phyloP scores from a whole-genome alignment of 2,113 vertebrate genomes.

The Peromyscus polionotus region DNA sequence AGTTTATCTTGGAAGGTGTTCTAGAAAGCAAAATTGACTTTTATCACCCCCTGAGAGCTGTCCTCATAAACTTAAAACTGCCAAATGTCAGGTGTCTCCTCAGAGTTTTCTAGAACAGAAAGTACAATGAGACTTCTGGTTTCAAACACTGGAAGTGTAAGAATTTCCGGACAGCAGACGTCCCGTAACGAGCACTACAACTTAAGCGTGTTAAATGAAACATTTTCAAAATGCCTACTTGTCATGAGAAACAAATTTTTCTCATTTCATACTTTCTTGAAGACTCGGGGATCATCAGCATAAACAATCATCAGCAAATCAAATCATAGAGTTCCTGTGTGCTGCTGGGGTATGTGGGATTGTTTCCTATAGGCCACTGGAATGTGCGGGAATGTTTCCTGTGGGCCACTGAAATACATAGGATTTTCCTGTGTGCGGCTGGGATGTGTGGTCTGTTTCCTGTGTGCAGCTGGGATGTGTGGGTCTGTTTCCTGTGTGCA shows the following conservation, averaged over 20 bases:
- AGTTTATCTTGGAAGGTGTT: constrained; percentile 53
- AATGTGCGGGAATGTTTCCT: background rate
- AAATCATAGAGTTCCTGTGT: background rate
- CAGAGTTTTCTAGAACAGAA: constrained; percentile 74
- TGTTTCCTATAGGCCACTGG: background rate
- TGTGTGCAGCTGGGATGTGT: background rate
- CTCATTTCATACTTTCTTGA: constrained; percentile 62
- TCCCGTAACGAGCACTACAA: background rate
- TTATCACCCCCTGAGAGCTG: background rate
- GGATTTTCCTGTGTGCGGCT: background rate
- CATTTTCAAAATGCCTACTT: constrained; percentile 45
- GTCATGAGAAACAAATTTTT: constrained; percentile 49
- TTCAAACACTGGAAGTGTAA: background rate
- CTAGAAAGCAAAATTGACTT: constrained; percentile 57
- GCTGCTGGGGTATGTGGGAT: background rate
- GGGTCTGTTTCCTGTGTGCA: background rate
- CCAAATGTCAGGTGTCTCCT: constrained; percentile 63
- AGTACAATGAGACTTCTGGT: constrained; percentile 45
- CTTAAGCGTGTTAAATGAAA: constrained; percentile 42
- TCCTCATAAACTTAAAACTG: constrained; percentile 54
- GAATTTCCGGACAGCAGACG: constrained; percentile 23
- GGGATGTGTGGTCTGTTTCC: background rate
- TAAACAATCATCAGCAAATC: constrained; percentile 40
- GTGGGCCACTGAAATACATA: background rate
- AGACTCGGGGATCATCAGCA: constrained; percentile 6